phyloP scores from a whole-genome alignment of 2,113 vertebrate species.

The Ceuthmochares aereus region DNA sequence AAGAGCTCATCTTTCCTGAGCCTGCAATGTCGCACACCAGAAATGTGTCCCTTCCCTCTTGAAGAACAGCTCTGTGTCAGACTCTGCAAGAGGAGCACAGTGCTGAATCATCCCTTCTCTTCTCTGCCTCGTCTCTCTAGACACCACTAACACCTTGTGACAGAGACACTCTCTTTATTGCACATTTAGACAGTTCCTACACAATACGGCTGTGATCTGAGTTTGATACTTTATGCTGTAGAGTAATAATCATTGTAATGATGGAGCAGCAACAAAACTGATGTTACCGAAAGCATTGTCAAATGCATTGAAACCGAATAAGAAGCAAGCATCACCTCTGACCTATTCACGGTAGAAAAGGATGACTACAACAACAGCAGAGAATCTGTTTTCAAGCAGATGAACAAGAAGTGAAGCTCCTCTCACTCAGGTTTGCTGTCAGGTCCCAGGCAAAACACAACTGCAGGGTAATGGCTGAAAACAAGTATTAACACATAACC shows the following conservation, averaged over 20 bases:
- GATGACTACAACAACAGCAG: background rate
- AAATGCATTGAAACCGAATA: background rate
- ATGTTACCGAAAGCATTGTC: background rate
- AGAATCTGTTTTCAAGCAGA: background rate
- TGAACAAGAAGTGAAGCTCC: background rate
- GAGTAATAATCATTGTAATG: background rate
- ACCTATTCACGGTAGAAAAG: background rate
- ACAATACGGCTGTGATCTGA: background rate
- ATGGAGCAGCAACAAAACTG: background rate
- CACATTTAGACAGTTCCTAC: background rate
- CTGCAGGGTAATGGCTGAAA: background rate
- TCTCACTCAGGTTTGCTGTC: background rate
- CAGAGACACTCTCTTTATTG: background rate
- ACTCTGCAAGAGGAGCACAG: background rate
- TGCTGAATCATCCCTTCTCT: background rate
- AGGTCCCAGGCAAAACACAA: background rate
- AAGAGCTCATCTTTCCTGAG: background rate
- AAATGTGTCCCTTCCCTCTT: background rate
- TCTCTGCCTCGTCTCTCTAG: background rate
- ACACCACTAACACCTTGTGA: background rate
- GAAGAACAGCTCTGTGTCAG: background rate
- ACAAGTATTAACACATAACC: slow-evolving; percentile 13
- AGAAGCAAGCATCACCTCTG: background rate
- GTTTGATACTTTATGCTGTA: background rate
- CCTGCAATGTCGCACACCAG: background rate